Percentiles rank a stretch among this genome's conserved stretches.
Conservation (phyloP, 2,888 invertebrate genomes). For the Barypeithes pellucidus region DNA sequence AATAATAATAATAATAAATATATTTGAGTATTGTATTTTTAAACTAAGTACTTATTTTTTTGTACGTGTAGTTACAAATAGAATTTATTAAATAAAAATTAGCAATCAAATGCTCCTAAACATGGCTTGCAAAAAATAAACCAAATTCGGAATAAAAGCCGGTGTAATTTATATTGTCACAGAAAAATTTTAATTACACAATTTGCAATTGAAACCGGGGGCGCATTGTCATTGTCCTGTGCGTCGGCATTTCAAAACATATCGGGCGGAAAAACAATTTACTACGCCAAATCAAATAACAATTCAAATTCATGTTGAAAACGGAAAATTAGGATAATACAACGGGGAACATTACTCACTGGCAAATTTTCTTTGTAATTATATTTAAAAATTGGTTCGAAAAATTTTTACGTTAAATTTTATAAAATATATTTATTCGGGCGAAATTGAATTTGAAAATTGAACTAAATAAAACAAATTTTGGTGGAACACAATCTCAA, state of each 20-base stretch:
- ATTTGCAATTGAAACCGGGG: conserved; percentile 49
- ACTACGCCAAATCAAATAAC: conserved; percentile 51
- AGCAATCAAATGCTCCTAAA: not conserved
- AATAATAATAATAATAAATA: too few species aligned
- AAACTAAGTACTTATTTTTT: too few species aligned
- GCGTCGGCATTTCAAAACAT: conserved; percentile 47
- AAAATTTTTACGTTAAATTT: not conserved
- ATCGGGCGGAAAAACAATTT: conserved; percentile 53
- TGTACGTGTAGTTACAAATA: too few species aligned
- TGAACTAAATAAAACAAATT: too few species aligned
- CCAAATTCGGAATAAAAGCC: conserved; percentile 28
- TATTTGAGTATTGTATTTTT: too few species aligned
- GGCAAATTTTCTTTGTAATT: conserved; percentile 40
- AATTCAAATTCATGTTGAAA: conserved; percentile 50
- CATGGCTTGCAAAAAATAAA: conserved; percentile 11
- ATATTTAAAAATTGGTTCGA: conserved; percentile 21
- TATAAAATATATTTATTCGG: too few species aligned
- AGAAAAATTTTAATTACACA: conserved; percentile 50
- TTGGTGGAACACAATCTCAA: too few species aligned
- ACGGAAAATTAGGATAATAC: conserved; percentile 51
- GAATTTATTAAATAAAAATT: not conserved
- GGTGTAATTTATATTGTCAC: conserved; percentile 46
- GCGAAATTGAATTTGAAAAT: too few species aligned
- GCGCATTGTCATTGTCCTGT: conserved; percentile 38
- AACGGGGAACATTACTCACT: conserved; percentile 45